Percentiles rank a stretch among this genome's conserved stretches.
These are phyloP conservation scores for Cosmia pyralina DNA, from an alignment of 2,888 invertebrate species.

Conservation along the genomic window DNA sequence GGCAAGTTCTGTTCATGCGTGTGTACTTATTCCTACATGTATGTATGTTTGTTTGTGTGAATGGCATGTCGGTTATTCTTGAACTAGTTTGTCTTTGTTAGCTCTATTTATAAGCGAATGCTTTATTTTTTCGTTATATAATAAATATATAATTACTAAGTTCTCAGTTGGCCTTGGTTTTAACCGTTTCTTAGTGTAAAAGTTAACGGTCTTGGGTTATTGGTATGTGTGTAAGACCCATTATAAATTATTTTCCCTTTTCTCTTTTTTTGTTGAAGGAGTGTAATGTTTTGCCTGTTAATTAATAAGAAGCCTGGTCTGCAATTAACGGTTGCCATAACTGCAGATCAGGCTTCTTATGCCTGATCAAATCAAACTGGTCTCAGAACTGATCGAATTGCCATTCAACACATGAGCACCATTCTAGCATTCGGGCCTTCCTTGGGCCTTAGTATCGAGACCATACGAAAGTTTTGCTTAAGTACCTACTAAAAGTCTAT, in stretches of 20 bases:
- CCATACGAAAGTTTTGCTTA: neutral
- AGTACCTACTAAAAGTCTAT: neutral
- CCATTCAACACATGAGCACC: neutral
- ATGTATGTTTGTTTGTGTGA: slow-evolving; percentile 41
- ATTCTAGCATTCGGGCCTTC: neutral
- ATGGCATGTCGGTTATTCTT: slow-evolving; percentile 55
- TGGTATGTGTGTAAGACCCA: neutral
- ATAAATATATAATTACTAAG: slow-evolving; percentile 48
- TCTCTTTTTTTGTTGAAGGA: neutral
- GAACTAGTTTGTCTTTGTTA: slow-evolving; percentile 62
- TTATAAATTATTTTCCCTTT: neutral
- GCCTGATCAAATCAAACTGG: too few relatives aligned
- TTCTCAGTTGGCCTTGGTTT: slow-evolving; percentile 18
- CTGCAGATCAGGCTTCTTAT: neutral
- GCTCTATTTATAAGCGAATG: slow-evolving; percentile 38
- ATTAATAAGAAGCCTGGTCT: neutral
- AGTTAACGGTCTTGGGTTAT: neutral
- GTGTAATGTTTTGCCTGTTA: neutral
- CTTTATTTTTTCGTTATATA: slow-evolving; percentile 47
- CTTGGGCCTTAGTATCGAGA: neutral
- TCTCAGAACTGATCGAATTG: neutral
- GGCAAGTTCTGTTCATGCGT: slow-evolving; percentile 30
- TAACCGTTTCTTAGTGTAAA: slow-evolving; percentile 21
- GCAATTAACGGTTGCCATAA: too few relatives aligned
- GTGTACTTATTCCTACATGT: slow-evolving; percentile 1